Conservation (phyloP, 2,113 vertebrate genomes). For the Bostrychus sinensis region DNA sequence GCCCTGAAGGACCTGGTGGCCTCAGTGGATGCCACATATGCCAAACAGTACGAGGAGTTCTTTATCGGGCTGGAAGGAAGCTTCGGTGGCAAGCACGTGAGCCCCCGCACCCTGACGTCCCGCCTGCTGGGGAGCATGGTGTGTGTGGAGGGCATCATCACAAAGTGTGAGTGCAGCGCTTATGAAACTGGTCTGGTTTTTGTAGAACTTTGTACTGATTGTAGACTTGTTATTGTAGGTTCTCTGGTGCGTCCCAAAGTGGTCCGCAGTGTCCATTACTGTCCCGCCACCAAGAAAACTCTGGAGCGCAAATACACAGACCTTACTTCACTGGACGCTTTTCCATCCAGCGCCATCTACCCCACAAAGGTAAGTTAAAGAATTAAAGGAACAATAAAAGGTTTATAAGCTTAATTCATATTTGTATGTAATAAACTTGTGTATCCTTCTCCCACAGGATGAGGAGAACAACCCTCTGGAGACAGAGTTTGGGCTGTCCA, state of each 20-base stretch:
- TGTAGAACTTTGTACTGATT: neutral
- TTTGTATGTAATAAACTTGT: neutral
- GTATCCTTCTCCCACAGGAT: slow-evolving; percentile 76
- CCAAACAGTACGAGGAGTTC: slow-evolving; percentile 97
- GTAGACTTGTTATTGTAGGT: slow-evolving; percentile 70
- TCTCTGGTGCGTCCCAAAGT: slow-evolving; percentile 96
- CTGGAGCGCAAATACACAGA: slow-evolving; percentile 94
- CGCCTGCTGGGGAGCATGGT: slow-evolving; percentile 91
- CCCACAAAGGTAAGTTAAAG: slow-evolving; percentile 90
- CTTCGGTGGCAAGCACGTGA: slow-evolving; percentile 93
- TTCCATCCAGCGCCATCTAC: slow-evolving; percentile 90
- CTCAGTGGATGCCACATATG: slow-evolving; percentile 91
- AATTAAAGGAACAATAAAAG: no score
- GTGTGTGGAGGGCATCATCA: slow-evolving; percentile 96
- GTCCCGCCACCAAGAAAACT: slow-evolving; percentile 95
- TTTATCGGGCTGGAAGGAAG: slow-evolving; percentile 94
- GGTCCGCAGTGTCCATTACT: slow-evolving; percentile 96
- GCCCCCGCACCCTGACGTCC: slow-evolving; percentile 90
- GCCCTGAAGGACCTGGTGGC: slow-evolving; percentile 93
- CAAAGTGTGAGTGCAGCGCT: slow-evolving; percentile 88
- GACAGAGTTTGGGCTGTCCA: slow-evolving; percentile 93
- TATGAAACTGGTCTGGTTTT: no score
- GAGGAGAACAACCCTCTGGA: slow-evolving; percentile 98
- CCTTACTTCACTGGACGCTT: slow-evolving; percentile 92
- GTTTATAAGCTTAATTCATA: no score